These are phyloP conservation scores for Diloba caeruleocephala DNA, from an alignment of 2,888 invertebrate species.

Conservation along the genomic window DNA sequence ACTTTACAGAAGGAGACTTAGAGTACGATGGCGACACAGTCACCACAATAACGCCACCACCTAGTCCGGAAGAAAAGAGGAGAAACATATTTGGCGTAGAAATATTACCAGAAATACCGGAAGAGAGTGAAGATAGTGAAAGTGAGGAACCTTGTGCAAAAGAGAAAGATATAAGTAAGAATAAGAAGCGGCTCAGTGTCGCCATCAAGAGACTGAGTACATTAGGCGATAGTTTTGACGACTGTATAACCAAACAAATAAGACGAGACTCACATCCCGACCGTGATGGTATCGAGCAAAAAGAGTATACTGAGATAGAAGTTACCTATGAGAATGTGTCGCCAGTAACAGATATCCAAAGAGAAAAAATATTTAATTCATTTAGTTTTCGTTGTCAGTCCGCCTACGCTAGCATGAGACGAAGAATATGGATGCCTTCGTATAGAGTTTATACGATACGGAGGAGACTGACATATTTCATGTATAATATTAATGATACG, in stretches of 20 bases:
- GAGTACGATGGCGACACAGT: conserved; percentile 62
- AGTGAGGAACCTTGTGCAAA: conserved; percentile 58
- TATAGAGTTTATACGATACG: conserved; percentile 79
- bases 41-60: conserved; percentile 80
- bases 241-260: conserved; percentile 80
- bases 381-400: conserved; percentile 82
- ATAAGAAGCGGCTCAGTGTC: conserved; percentile 77
- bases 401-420: conserved; percentile 74
- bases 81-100: conserved; percentile 85
- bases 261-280: conserved; percentile 76
- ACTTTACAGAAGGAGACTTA: conserved; percentile 49
- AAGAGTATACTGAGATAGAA: conserved; percentile 78
- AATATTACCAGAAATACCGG: conserved; percentile 87
- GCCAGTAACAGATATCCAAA: conserved; percentile 81
- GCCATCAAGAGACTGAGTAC: conserved; percentile 87
- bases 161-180: conserved; percentile 60
- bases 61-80: conserved; percentile 83
- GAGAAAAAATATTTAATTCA: conserved; percentile 82
- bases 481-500: conserved; percentile 81
- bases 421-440: conserved; percentile 80
- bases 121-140: conserved; percentile 83
- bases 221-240: conserved; percentile 85
- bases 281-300: conserved; percentile 64
- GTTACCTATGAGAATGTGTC: conserved; percentile 80
- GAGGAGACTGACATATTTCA: conserved; percentile 72